phyloP scores from a whole-genome alignment of 2,888 invertebrate genomes.

The Drosophila parthenogenetica region DNA sequence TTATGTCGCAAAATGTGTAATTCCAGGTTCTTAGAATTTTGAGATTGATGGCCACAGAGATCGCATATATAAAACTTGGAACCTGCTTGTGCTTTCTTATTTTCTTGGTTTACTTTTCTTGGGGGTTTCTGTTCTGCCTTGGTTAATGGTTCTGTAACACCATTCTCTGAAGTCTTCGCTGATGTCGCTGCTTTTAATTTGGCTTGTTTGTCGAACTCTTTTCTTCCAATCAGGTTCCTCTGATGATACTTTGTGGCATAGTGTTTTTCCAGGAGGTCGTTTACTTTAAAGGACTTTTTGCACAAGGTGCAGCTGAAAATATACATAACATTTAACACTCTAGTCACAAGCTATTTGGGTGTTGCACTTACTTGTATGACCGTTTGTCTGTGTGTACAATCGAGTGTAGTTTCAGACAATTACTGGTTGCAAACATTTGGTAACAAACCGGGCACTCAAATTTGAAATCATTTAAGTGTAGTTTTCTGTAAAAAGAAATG shows the following conservation, averaged over 20 bases:
- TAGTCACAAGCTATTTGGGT: no score
- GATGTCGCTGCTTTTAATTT: no score
- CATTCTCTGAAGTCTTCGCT: no score
- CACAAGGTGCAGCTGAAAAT: background rate
- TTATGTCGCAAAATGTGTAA: slow-evolving; percentile 57
- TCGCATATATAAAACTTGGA: slow-evolving; percentile 27
- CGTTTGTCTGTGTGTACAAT: background rate
- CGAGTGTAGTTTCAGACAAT: background rate
- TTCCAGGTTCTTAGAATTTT: slow-evolving; percentile 24
- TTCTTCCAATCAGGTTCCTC: background rate
- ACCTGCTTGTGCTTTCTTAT: no score
- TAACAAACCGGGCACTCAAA: background rate
- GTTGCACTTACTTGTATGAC: no score
- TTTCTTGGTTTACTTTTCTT: no score
- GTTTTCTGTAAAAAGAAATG: background rate
- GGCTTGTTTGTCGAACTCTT: background rate
- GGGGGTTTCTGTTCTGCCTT: no score
- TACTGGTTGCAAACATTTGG: background rate
- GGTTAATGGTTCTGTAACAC: no score
- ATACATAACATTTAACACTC: background rate
- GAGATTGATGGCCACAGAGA: slow-evolving; percentile 40
- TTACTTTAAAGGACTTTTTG: background rate
- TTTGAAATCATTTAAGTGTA: background rate
- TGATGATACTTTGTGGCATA: background rate
- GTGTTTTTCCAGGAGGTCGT: background rate